Conservation (phyloP, 2,113 vertebrate species). For the Trogon melanurus region DNA sequence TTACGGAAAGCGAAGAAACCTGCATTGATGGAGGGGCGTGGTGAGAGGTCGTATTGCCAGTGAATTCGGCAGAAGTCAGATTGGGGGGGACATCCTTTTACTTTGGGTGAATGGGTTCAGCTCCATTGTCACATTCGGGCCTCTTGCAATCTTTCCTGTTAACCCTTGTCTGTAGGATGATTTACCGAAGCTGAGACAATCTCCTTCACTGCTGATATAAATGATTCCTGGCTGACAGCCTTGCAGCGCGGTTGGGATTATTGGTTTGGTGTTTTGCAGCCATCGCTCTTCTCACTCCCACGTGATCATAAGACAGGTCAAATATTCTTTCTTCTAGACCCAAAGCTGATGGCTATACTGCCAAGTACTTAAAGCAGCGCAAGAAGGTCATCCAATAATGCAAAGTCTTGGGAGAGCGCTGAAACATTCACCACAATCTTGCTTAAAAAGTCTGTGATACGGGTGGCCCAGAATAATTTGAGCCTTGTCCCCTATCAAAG, state of each 20-base stretch:
- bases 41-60: neutral
- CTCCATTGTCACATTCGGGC: neutral
- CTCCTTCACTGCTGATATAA: neutral
- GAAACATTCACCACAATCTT: neutral
- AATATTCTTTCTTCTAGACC: neutral
- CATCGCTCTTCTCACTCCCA: neutral
- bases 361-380: neutral
- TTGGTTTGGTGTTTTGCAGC: neutral
- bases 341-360: neutral
- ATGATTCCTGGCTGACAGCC: neutral
- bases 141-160: neutral
- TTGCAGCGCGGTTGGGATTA: neutral
- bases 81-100: accelerated
- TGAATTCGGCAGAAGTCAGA: neutral
- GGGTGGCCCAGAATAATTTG: neutral
- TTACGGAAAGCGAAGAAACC: neutral
- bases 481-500: neutral
- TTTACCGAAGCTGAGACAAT: neutral
- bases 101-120: neutral
- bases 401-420: neutral
- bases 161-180: neutral
- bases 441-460: neutral
- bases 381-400: neutral
- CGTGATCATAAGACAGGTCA: neutral
- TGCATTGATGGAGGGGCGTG: neutral